Percentiles rank a stretch among this genome's conserved stretches.
Evolutionary conservation across 2,888 invertebrate genomes (phyloP).

Genomic region (Galerucella pusilla): DNA sequence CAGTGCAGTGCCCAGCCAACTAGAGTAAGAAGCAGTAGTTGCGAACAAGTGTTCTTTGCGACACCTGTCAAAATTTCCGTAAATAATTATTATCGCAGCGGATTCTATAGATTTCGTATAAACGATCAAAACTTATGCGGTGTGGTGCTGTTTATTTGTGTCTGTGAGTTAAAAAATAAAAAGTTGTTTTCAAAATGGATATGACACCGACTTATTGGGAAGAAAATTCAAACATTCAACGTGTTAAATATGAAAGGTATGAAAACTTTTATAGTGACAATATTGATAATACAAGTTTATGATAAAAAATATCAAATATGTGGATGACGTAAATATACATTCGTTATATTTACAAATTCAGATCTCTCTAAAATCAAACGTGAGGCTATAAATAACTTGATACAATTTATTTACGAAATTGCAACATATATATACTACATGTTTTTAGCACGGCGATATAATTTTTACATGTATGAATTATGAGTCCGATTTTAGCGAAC

Average conservation of each 20-base stretch:
- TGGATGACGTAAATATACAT: constrained; percentile 40
- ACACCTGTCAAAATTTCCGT: constrained; percentile 52
- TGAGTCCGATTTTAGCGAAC: neutral
- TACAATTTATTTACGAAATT: constrained; percentile 42
- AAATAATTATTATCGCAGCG: constrained; percentile 42
- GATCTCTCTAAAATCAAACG: constrained; percentile 31
- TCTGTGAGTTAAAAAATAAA: constrained; percentile 18
- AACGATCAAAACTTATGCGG: neutral
- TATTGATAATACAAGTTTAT: neutral
- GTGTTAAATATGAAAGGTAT: constrained; percentile 69
- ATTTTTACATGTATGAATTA: neutral
- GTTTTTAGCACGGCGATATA: constrained; percentile 30
- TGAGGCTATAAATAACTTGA: constrained; percentile 46
- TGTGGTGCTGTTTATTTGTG: constrained; percentile 22
- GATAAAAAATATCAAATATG: constrained; percentile 32
- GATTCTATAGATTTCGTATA: neutral
- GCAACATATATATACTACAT: constrained; percentile 35
- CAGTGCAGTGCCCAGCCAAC: constrained; percentile 56
- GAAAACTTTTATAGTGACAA: constrained; percentile 38
- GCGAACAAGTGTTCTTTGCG: constrained; percentile 41
- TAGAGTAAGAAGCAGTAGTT: constrained; percentile 38
- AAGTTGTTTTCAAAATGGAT: constrained; percentile 54
- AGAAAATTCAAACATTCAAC: constrained; percentile 64
- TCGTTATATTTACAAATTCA: constrained; percentile 41
- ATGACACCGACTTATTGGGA: constrained; percentile 68